Evolutionary conservation across 2,888 invertebrate species (phyloP).

Genomic region (Ypsolopha scabrella): DNA sequence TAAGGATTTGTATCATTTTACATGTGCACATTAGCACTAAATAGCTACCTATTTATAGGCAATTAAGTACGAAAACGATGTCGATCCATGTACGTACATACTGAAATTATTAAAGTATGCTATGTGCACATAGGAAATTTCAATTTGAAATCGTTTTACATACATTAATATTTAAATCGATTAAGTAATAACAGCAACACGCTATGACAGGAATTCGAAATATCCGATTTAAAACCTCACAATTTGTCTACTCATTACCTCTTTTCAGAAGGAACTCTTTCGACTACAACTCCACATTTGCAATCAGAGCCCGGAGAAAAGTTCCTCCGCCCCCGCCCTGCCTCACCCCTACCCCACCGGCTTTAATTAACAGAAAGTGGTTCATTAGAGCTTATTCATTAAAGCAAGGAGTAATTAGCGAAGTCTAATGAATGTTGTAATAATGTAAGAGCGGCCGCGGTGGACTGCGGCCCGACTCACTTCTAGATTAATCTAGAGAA

Average conservation of each 20-base stretch:
- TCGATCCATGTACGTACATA: no score
- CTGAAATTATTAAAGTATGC: no score
- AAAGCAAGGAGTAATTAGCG: slow-evolving; percentile 91
- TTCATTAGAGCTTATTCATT: slow-evolving; percentile 93
- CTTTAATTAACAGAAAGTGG: slow-evolving; percentile 93
- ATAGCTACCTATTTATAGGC: no score
- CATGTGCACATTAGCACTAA: no score
- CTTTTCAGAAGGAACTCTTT: slow-evolving; percentile 64
- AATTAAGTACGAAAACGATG: no score
- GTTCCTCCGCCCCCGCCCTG: slow-evolving; percentile 35
- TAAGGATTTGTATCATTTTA: no score
- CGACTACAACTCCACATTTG: slow-evolving; percentile 70
- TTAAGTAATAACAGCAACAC: no score
- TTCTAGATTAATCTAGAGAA: slow-evolving; percentile 68
- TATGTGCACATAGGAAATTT: no score
- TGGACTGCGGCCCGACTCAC: slow-evolving; percentile 54
- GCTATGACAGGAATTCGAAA: not conserved
- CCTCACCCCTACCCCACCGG: slow-evolving; percentile 54
- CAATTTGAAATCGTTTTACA: no score
- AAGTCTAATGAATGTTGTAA: slow-evolving; percentile 88
- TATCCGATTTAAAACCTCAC: not conserved
- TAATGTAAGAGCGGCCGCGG: slow-evolving; percentile 76
- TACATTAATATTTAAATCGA: no score
- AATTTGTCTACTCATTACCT: slow-evolving; percentile 55
- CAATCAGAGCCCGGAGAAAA: slow-evolving; percentile 69